A percentile compares a stretch with the other conserved stretches of the same genome.
These are phyloP conservation scores for Malurus leucopterus DNA, from an alignment of 2,797 vertebrate species.

Conservation along the genomic window DNA sequence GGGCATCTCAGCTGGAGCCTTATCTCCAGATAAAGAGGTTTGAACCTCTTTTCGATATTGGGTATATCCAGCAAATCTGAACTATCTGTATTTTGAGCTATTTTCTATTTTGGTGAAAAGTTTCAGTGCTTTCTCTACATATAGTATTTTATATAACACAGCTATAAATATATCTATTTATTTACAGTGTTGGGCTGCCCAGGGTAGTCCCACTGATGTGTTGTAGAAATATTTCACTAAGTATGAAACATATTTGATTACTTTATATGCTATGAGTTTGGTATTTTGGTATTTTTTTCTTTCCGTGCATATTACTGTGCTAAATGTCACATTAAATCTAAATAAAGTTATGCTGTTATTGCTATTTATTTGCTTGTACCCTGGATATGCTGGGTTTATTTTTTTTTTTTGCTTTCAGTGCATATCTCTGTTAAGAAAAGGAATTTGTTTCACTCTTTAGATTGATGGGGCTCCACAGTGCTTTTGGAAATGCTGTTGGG, in stretches of 20 bases:
- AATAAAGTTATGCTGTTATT: conserved; percentile 61
- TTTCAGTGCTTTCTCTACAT: conserved; percentile 50
- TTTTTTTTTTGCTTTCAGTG: background rate
- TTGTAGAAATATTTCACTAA: conserved; percentile 53
- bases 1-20: background rate
- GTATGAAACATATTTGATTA: conserved; percentile 36
- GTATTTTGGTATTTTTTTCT: conserved; percentile 64
- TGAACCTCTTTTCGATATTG: conserved; percentile 38
- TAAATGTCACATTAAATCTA: conserved; percentile 60
- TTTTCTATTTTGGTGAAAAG: conserved; percentile 64
- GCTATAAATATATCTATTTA: background rate
- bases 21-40: conserved; percentile 11
- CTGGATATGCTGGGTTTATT: background rate
- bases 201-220: conserved; percentile 18
- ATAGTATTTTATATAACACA: conserved; percentile 58
- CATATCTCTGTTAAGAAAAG: background rate
- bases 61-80: conserved; percentile 23
- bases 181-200: conserved; percentile 18
- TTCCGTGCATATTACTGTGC: conserved; percentile 61
- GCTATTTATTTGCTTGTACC: conserved; percentile 5
- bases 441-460: background rate
- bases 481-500: background rate
- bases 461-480: background rate
- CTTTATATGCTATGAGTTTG: conserved; percentile 50
- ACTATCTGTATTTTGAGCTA: conserved; percentile 46